phyloP scores from a whole-genome alignment of 2,888 invertebrate genomes.

The Conops quadrifasciatus region DNA sequence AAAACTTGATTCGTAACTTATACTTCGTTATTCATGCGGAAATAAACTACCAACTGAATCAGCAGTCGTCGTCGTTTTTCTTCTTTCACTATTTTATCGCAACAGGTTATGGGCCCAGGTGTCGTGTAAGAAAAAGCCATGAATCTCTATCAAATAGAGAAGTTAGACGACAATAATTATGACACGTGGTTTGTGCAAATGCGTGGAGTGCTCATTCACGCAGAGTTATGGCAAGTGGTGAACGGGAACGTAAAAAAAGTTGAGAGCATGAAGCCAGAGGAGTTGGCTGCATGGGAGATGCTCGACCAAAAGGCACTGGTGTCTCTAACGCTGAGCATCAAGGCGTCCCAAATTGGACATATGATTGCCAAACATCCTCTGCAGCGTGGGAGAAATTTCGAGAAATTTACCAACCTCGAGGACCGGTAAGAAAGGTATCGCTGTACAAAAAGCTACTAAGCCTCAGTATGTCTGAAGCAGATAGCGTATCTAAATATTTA shows the following conservation, averaged over 20 bases:
- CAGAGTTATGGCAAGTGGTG: background rate
- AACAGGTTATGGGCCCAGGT: constrained; percentile 21
- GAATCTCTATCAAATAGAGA: background rate
- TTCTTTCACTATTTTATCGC: no score
- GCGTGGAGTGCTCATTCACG: background rate
- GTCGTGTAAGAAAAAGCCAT: background rate
- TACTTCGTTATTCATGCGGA: no score
- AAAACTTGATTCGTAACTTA: no score
- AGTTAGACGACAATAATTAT: constrained; percentile 18
- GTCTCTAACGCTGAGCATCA: background rate
- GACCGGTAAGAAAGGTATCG: constrained; percentile 35
- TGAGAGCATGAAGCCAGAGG: background rate
- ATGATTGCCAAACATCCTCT: constrained; percentile 35
- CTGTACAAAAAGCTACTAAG: constrained; percentile 38
- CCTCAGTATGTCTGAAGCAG: constrained; percentile 28
- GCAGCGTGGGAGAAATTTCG: constrained; percentile 38
- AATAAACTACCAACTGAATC: no score
- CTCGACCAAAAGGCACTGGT: constrained; percentile 7
- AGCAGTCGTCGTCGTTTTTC: no score
- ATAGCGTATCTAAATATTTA: constrained; percentile 11
- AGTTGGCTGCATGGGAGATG: constrained; percentile 2
- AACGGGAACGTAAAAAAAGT: background rate
- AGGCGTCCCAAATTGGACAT: background rate
- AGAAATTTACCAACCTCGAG: constrained; percentile 35
- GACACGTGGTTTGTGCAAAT: constrained; percentile 4